Percentiles rank a stretch among this genome's conserved stretches.
Conservation (phyloP, 2,797 vertebrate genomes). For the Emys orbicularis region DNA sequence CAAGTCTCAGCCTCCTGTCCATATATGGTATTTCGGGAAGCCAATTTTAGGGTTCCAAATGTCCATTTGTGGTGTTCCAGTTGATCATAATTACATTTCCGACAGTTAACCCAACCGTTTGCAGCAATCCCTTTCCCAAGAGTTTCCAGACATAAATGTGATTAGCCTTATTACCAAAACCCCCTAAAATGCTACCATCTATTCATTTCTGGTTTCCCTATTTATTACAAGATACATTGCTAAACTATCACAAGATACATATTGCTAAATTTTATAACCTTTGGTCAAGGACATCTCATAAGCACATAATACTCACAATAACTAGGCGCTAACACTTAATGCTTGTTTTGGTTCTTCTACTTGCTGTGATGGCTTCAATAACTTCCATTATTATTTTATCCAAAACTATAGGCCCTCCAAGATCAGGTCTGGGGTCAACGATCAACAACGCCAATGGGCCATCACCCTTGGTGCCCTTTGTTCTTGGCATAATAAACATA, state of each 20-base stretch:
- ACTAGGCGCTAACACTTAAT: not conserved
- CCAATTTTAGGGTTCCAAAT: not conserved
- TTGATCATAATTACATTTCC: not conserved
- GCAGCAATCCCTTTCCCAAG: too few relatives aligned
- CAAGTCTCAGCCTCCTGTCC: not conserved
- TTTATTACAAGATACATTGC: not conserved
- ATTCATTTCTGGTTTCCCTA: not conserved
- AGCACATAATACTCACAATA: not conserved
- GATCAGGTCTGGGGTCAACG: not conserved
- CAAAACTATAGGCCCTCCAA: not conserved
- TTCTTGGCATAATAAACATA: not conserved
- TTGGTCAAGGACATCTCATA: not conserved
- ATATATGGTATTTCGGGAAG: not conserved
- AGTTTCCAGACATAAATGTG: too few relatives aligned
- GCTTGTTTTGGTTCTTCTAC: not conserved
- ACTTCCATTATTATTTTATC: not conserved
- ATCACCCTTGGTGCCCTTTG: not conserved
- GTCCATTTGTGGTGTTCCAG: too few relatives aligned
- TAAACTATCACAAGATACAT: not conserved
- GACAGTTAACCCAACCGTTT: not conserved
- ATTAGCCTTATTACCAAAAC: too few relatives aligned
- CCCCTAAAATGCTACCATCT: too few relatives aligned
- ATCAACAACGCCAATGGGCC: not conserved
- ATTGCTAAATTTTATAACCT: not conserved
- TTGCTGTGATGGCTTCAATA: not conserved